Evolutionary conservation across 2,113 vertebrate species (phyloP).

Genomic region (Menidia beryllina): DNA sequence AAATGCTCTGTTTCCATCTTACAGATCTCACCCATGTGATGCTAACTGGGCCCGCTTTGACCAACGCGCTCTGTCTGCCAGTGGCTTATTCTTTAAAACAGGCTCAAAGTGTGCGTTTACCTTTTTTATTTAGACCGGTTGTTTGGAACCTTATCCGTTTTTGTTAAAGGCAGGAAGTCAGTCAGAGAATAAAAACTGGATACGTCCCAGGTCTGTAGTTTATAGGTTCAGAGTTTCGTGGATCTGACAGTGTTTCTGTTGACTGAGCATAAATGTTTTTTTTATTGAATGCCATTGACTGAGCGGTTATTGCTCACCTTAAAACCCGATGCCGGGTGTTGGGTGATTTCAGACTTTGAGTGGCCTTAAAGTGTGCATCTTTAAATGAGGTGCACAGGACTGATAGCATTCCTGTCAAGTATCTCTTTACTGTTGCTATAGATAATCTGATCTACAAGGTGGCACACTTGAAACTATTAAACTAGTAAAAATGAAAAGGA

Average conservation of each 20-base stretch:
- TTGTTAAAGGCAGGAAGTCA: not conserved
- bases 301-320: not conserved
- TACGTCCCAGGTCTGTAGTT: not conserved
- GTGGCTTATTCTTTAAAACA: no score
- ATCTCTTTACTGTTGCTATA: not conserved
- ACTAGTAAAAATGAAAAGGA: not conserved
- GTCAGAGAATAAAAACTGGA: not conserved
- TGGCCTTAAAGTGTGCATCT: not conserved
- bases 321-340: not conserved
- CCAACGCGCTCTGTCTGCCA: no score
- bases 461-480: no score
- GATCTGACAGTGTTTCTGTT: constrained; percentile 1
- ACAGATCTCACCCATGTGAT: not conserved
- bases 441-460: not conserved
- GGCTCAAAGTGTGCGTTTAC: not conserved
- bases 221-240: not conserved
- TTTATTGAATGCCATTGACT: not conserved
- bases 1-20: not conserved
- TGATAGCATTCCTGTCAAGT: not conserved
- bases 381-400: not conserved
- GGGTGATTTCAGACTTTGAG: not conserved
- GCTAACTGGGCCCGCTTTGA: no score
- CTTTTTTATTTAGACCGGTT: no score
- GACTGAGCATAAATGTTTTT: not conserved
- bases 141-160: not conserved